A percentile compares a stretch with the other conserved stretches of the same genome.
Evolutionary conservation across 2,797 vertebrate species (phyloP).

Genomic region (Hapalemur alaotrensis): DNA sequence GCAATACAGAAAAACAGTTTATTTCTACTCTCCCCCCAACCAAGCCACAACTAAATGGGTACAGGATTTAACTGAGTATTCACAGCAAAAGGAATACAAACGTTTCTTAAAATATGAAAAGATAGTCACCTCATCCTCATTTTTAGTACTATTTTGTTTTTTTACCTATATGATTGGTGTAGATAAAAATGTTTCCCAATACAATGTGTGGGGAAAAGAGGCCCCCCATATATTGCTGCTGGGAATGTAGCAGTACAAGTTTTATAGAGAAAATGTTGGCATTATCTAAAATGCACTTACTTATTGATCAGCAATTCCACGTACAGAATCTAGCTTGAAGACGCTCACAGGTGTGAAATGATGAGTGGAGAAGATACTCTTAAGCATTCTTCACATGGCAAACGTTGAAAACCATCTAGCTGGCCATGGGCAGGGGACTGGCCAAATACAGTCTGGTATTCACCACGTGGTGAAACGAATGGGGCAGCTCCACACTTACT

Average conservation of each 20-base stretch:
- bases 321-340: neutral
- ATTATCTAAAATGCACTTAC: neutral
- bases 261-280: neutral
- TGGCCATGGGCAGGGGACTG: rapidly evolving
- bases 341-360: neutral
- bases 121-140: neutral
- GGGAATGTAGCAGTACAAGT: neutral
- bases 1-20: neutral
- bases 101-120: neutral
- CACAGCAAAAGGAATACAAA: neutral
- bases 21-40: rapidly evolving
- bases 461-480: no score
- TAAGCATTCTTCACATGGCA: neutral
- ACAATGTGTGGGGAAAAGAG: neutral
- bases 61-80: neutral
- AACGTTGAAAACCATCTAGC: neutral
- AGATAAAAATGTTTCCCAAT: neutral
- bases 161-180: neutral
- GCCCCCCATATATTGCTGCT: no score
- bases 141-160: neutral
- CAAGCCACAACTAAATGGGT: neutral
- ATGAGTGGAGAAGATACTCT: neutral
- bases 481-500: rapidly evolving
- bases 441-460: neutral
- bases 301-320: neutral